A percentile compares a stretch with the other conserved stretches of the same genome.
These are phyloP conservation scores for Phataginus tetradactyla DNA, from an alignment of 2,797 vertebrate species.

Conservation along the genomic window DNA sequence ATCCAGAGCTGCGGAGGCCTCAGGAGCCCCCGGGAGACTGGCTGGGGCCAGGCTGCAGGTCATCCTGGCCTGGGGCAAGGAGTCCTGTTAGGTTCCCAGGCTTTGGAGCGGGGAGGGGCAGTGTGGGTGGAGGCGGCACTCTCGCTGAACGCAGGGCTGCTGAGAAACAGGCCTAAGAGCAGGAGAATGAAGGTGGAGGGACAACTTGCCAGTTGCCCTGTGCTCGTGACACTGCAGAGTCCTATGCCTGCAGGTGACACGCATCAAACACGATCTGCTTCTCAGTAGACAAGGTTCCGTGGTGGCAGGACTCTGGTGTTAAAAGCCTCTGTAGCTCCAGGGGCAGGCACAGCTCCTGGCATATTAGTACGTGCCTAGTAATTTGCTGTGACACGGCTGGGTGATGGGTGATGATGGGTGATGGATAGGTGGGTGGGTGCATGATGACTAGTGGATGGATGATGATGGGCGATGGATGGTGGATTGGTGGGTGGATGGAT, in stretches of 20 bases:
- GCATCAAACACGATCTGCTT: fast-evolving
- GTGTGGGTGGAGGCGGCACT: background rate
- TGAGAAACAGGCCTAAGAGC: background rate
- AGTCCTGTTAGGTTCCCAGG: conserved; percentile 56
- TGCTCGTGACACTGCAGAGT: fast-evolving
- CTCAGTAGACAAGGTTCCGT: fast-evolving
- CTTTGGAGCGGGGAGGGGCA: background rate
- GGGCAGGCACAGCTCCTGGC: background rate
- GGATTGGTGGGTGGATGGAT: no score
- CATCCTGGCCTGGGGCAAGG: background rate
- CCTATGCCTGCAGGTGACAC: fast-evolving
- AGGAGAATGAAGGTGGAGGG: background rate
- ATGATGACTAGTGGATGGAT: background rate
- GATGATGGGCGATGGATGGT: background rate
- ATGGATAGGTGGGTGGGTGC: no score
- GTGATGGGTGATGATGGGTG: no score
- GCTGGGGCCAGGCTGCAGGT: conserved; percentile 43
- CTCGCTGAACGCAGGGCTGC: background rate
- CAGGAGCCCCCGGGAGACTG: conserved; percentile 58
- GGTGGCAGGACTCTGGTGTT: background rate
- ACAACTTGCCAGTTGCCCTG: background rate
- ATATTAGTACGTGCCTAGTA: background rate
- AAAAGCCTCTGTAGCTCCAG: background rate
- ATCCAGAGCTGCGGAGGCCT: background rate
- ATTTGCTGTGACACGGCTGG: background rate